phyloP scores from a whole-genome alignment of 2,888 invertebrate genomes.

The Lacanobia wlatinum region DNA sequence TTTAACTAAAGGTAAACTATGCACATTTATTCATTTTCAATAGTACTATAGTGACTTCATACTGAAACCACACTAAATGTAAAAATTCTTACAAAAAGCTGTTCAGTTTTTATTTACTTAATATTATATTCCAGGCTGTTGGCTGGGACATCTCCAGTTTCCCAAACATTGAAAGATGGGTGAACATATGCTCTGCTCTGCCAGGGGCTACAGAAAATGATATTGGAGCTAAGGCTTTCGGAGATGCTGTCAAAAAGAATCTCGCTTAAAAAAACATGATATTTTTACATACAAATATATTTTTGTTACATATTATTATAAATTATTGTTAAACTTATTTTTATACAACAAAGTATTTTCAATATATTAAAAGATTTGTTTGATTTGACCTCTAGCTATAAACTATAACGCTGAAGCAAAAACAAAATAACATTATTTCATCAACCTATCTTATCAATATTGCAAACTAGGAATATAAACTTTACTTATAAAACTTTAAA shows the following conservation, averaged over 20 bases:
- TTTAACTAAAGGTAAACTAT: not conserved
- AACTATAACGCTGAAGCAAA: slow-evolving; percentile 24
- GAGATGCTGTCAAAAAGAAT: slow-evolving; percentile 90
- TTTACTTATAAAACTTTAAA: slow-evolving; percentile 90
- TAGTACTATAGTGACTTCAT: not conserved
- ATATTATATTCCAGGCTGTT: slow-evolving; percentile 83
- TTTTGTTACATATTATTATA: slow-evolving; percentile 59
- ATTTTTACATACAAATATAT: slow-evolving; percentile 63
- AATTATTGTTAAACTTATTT: slow-evolving; percentile 52
- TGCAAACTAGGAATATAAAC: slow-evolving; percentile 24
- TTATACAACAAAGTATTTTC: slow-evolving; percentile 46
- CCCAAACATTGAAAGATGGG: slow-evolving; percentile 91
- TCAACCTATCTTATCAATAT: slow-evolving; percentile 11
- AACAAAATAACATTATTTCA: not conserved
- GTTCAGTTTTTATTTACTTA: not conserved
- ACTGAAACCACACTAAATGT: not conserved
- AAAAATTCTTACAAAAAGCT: not conserved
- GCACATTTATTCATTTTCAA: not conserved
- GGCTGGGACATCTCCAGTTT: slow-evolving; percentile 91
- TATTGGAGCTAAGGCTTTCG: slow-evolving; percentile 91
- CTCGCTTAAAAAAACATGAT: slow-evolving; percentile 70
- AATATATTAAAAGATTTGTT: slow-evolving; percentile 40
- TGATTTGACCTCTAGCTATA: slow-evolving; percentile 23
- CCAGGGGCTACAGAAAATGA: slow-evolving; percentile 91
- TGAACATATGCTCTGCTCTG: slow-evolving; percentile 89